A percentile compares a stretch with the other conserved stretches of the same genome.
Evolutionary conservation across 2,797 vertebrate species (phyloP).

Genomic region (Gallirallus australis): DNA sequence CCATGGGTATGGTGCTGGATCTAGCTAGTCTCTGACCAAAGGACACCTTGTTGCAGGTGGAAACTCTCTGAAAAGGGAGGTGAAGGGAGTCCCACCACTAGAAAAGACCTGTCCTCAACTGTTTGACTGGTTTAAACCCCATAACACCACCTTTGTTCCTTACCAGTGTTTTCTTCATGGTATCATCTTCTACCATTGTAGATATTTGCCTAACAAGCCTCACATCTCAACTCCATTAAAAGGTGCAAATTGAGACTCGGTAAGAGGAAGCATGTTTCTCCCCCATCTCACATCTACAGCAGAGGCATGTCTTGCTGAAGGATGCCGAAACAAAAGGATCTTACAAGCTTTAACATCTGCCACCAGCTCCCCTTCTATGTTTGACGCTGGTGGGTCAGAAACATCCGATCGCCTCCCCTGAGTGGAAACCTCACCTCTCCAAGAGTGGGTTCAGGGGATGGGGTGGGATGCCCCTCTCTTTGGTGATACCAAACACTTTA

Average conservation of each 20-base stretch:
- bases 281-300: rapidly evolving
- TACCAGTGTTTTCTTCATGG: background rate
- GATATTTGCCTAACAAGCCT: background rate
- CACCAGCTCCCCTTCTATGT: rapidly evolving
- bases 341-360: background rate
- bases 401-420: background rate
- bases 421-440: background rate
- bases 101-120: background rate
- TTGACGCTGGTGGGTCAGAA: background rate
- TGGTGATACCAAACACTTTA: background rate
- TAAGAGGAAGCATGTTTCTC: background rate
- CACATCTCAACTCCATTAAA: background rate
- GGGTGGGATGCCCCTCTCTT: background rate
- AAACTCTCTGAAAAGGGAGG: background rate
- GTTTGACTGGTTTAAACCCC: background rate
- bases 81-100: background rate
- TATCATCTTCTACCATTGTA: background rate
- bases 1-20: background rate
- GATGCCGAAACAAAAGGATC: background rate
- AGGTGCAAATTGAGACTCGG: background rate
- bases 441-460: background rate
- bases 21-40: background rate
- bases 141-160: background rate
- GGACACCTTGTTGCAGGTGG: background rate
- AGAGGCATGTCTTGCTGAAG: background rate